Conservation (phyloP, 1,140 invertebrate genomes). For the Trachelipus rathkii region DNA sequence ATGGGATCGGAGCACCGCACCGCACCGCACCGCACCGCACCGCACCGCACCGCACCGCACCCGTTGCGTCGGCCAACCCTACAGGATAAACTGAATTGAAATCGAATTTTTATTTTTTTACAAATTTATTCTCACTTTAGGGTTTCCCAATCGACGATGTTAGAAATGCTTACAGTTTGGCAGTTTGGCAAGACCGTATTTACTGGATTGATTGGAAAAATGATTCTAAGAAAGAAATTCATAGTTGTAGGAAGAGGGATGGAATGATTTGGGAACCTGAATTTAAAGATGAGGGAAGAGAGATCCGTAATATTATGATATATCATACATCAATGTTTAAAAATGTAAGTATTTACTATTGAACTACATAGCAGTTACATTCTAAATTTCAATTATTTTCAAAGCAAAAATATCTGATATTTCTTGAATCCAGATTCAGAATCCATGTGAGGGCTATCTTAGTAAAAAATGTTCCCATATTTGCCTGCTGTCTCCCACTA, state of each 20-base stretch:
- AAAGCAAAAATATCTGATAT: not conserved
- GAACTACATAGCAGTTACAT: no score
- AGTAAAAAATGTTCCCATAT: no score
- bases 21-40: no score
- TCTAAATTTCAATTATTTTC: not conserved
- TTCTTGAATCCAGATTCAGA: no score
- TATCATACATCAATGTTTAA: conserved; percentile 60
- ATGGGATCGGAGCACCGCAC: no score
- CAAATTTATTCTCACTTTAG: conserved; percentile 44
- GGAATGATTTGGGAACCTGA: conserved; percentile 65
- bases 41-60: no score
- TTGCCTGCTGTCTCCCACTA: no score
- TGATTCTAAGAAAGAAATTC: conserved; percentile 57
- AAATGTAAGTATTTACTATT: conserved; percentile 55
- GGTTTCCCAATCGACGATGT: conserved; percentile 63
- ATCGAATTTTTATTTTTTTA: not conserved
- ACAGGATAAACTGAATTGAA: not conserved
- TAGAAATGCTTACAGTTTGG: conserved; percentile 74
- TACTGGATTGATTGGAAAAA: conserved; percentile 81
- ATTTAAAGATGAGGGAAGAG: conserved; percentile 64
- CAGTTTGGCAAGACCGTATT: conserved; percentile 68
- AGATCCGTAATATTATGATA: conserved; percentile 80
- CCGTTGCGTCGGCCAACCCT: no score
- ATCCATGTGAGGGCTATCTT: no score
- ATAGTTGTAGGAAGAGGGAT: conserved; percentile 70